Conservation (phyloP, 2,113 vertebrate genomes). For the Egretta garzetta region DNA sequence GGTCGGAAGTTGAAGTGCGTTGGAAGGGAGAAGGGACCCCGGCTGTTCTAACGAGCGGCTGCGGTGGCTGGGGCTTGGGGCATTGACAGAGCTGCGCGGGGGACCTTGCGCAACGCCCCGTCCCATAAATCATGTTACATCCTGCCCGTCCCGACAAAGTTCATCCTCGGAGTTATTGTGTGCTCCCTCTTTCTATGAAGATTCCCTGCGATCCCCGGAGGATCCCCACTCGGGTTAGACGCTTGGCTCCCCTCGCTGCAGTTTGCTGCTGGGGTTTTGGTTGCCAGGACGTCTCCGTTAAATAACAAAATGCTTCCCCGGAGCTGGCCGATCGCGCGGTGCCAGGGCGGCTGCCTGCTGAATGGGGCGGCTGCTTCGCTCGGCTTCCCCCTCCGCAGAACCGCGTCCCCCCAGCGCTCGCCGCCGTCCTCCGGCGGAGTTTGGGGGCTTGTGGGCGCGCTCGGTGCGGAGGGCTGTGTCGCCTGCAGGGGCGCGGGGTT, state of each 20-base stretch:
- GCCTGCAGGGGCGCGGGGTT: not conserved
- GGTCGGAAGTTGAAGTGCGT: not conserved
- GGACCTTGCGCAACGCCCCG: not conserved
- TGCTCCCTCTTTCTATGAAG: not conserved
- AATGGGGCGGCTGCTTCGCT: not conserved
- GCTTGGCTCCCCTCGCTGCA: not conserved
- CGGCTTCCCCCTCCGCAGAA: not conserved
- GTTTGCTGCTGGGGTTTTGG: not conserved
- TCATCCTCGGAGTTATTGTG: not conserved
- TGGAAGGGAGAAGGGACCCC: not conserved
- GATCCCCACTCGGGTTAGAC: not conserved
- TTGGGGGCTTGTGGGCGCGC: not conserved
- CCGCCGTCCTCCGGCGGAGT: not conserved
- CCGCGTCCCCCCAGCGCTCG: not conserved
- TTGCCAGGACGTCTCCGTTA: not conserved
- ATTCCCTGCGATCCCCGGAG: not conserved
- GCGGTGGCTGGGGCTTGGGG: not conserved
- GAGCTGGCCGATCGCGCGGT: accelerated
- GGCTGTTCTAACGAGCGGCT: not conserved
- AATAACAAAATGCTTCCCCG: not conserved
- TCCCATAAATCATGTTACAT: not conserved
- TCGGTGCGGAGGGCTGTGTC: accelerated
- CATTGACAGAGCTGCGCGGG: not conserved
- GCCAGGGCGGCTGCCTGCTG: not conserved
- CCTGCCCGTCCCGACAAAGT: not conserved